A percentile compares a stretch with the other conserved stretches of the same genome.
These are phyloP conservation scores for Antechinus stuartii DNA, from an alignment of 2,113 vertebrate genomes.

Conservation along the genomic window DNA sequence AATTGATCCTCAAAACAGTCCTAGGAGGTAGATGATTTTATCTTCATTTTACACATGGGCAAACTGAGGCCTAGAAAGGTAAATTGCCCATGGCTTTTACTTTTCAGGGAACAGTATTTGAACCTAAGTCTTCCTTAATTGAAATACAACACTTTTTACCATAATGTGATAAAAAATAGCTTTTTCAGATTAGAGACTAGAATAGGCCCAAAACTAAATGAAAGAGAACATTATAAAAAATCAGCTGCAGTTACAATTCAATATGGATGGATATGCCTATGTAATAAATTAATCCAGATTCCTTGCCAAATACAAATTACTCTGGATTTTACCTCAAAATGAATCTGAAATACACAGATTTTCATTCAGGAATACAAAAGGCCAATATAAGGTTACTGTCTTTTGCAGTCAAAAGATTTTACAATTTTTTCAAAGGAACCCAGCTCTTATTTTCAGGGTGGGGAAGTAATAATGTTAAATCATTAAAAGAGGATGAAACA, in stretches of 20 bases:
- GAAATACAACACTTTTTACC: too few species aligned
- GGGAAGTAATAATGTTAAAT: neutral
- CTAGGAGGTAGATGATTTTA: too few species aligned
- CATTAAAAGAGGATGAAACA: neutral
- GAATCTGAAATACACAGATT: neutral
- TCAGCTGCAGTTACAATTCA: constrained; percentile 1
- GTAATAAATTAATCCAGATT: constrained; percentile 12
- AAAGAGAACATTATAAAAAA: constrained; percentile 18
- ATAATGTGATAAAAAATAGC: too few species aligned
- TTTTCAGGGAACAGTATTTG: too few species aligned
- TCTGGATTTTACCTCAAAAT: constrained; percentile 31
- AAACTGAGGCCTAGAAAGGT: too few species aligned
- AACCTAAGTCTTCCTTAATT: too few species aligned
- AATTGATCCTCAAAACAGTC: too few species aligned
- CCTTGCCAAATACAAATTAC: constrained; percentile 40
- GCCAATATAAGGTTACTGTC: neutral
- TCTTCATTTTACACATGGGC: too few species aligned
- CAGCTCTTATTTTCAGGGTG: neutral
- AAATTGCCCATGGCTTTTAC: too few species aligned
- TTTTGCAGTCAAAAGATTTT: neutral
- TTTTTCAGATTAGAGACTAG: constrained; percentile 1
- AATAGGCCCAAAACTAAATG: constrained; percentile 25
- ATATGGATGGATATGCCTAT: neutral
- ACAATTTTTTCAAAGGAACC: constrained; percentile 18
- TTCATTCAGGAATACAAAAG: neutral